Evolutionary conservation across 1,140 invertebrate genomes (phyloP), one percentile per base, ranked within the genome.

Genomic region (Reticulitermes speratus): DNA sequence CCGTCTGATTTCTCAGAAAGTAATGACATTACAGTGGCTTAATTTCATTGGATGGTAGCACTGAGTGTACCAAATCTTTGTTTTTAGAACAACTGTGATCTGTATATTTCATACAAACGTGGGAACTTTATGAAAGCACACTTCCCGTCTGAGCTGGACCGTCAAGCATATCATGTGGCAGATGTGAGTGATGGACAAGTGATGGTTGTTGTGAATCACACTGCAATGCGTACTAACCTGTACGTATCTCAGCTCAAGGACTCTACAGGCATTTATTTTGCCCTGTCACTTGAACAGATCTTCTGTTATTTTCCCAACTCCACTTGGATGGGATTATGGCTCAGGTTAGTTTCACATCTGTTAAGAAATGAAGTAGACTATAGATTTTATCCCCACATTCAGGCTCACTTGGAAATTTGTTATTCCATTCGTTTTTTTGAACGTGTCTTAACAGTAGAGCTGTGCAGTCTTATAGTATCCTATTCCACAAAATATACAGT

Each of bases 141-240:
- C 83, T 97, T 98, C 90, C 94, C 96, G 85, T 94, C 94, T 0
- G 93, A 94, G 87, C 89, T 95, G 11, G 91, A 94, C 30, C 91
- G 93, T 23, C 92, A 91, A 89, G 95, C 96, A 88, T 98, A 95
- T 90, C 96, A 96, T 89, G 94, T 98, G 45, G 96, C 95, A 7
- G 97, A 98, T 90, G 95, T 97, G 1, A 94, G 95, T 16, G 94
- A 95, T 87, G 95, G 94, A 87, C 93, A 96, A 91, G 93, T 96
- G 84, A 95, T 98, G 89, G 93, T 98, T 82, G 96, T 96, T 88
- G 95, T 97, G n/a, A 95, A 94, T 89, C 97, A 98, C 90, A 94
- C 94, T 7, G 93, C 95, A 82, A 94, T 92, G 12, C 89, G 94
- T 11, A 94, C 96, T 11, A 95, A 98, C 91, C 92, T 98, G 65